phyloP scores from a whole-genome alignment of 2,888 invertebrate species.

The Apodemia duryi region DNA sequence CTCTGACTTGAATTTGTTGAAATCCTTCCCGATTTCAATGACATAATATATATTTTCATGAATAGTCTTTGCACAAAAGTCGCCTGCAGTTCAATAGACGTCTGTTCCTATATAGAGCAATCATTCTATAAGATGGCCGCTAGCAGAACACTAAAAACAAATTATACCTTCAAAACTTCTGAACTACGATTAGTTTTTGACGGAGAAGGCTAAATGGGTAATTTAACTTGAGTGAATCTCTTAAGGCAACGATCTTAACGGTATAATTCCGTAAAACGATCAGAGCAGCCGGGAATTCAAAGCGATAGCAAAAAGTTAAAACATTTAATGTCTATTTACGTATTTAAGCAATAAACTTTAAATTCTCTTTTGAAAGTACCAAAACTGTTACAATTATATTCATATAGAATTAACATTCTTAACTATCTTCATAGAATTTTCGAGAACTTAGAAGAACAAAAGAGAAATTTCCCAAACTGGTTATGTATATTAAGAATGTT shows the following conservation, averaged over 20 bases:
- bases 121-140: background rate
- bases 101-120: background rate
- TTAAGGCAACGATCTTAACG: constrained; percentile 5
- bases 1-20: no score
- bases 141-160: constrained; percentile 8
- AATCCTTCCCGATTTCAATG: no score
- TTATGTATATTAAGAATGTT: no score
- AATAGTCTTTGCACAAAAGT: background rate
- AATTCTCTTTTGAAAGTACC: constrained; percentile 1
- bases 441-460: no score
- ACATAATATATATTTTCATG: background rate
- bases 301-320: constrained; percentile 10
- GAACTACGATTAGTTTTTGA: constrained; percentile 14
- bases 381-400: no score
- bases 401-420: no score
- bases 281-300: constrained; percentile 2
- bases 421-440: no score
- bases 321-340: constrained; percentile 9
- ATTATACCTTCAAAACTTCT: constrained; percentile 13
- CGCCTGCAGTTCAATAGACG: background rate
- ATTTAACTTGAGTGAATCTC: constrained; percentile 10
- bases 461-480: no score
- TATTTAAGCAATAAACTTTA: constrained; percentile 7
- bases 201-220: constrained; percentile 12
- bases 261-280: constrained; percentile 7